phyloP scores from a whole-genome alignment of 2,888 invertebrate species.

The Sympetrum striolatum region DNA sequence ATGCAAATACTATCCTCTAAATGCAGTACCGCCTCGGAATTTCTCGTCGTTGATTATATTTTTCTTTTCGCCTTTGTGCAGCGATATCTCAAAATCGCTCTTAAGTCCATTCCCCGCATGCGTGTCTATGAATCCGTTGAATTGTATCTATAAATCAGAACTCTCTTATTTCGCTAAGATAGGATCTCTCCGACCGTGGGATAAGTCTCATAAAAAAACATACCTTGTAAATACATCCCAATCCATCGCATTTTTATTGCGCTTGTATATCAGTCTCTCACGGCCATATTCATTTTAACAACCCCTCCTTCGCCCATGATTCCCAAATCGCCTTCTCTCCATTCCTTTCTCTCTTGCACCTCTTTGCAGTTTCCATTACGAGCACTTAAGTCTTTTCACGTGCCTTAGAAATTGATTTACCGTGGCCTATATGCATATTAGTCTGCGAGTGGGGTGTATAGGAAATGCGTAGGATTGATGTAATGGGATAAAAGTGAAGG shows the following conservation, averaged over 20 bases:
- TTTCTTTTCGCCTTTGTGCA: too few species aligned
- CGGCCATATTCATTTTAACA: neutral
- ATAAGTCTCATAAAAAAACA: neutral
- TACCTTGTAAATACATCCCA: neutral
- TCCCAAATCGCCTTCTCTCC: neutral
- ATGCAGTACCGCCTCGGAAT: too few species aligned
- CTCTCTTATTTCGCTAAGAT: neutral
- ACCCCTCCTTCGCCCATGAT: neutral
- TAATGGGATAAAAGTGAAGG: neutral
- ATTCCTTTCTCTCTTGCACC: neutral
- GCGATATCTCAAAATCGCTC: too few species aligned
- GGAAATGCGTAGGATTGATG: neutral
- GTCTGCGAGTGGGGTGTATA: neutral
- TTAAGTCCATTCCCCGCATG: too few species aligned
- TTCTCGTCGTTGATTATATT: too few species aligned
- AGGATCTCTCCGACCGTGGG: neutral
- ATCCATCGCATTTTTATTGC: neutral
- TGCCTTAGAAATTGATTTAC: slow-evolving; percentile 3
- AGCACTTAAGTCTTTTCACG: slow-evolving; percentile 1
- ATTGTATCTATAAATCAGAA: slow-evolving; percentile 1
- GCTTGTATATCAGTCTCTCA: neutral
- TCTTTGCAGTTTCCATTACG: slow-evolving; percentile 8
- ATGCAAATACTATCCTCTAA: too few species aligned
- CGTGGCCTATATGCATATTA: neutral
- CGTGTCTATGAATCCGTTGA: neutral